These are phyloP conservation scores for Patagioenas fasciata DNA, from an alignment of 2,113 vertebrate species.

Conservation along the genomic window DNA sequence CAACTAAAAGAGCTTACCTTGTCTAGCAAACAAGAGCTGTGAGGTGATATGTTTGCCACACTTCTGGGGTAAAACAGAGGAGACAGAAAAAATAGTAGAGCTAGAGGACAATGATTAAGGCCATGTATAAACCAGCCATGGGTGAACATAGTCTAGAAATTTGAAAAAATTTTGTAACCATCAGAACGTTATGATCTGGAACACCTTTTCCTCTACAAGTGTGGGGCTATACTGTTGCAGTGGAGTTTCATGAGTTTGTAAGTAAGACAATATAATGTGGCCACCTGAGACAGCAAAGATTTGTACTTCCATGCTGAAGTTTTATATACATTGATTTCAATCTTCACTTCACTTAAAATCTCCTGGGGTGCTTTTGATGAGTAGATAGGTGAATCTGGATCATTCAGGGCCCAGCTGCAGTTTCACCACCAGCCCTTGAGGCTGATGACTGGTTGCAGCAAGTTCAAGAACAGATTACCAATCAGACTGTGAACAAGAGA, in stretches of 20 bases:
- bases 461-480: background rate
- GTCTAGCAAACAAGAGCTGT: background rate
- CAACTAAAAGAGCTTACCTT: background rate
- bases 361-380: background rate
- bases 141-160: background rate
- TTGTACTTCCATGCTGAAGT: background rate
- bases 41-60: background rate
- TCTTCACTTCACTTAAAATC: background rate
- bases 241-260: background rate
- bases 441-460: background rate
- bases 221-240: background rate
- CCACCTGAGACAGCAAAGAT: background rate
- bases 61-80: background rate
- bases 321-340: background rate
- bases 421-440: background rate
- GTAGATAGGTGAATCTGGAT: background rate
- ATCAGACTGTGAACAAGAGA: background rate
- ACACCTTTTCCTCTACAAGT: background rate
- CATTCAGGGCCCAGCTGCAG: background rate
- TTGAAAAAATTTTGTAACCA: background rate
- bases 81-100: background rate
- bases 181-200: background rate
- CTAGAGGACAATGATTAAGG: background rate
- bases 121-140: background rate
- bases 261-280: background rate